Conservation (phyloP, 2,797 vertebrate species). For the Tapera naevia region DNA sequence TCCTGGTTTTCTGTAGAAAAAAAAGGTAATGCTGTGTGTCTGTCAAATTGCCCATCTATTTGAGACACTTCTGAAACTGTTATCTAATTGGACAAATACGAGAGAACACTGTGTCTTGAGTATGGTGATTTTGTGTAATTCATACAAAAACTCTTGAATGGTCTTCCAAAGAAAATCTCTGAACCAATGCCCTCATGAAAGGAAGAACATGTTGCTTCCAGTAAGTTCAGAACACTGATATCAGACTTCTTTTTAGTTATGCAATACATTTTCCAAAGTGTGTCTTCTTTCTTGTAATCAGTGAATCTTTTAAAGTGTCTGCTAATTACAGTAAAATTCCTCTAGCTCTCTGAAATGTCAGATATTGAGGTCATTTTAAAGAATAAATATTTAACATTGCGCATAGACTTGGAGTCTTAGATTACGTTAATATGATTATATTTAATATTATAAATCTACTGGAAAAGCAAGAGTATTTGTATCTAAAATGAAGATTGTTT, state of each 20-base stretch:
- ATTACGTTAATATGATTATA: background rate
- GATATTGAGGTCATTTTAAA: background rate
- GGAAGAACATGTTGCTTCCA: background rate
- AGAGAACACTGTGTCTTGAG: background rate
- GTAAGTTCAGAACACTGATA: background rate
- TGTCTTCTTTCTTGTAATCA: background rate
- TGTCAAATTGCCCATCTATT: background rate
- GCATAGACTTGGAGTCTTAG: background rate
- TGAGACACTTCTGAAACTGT: background rate
- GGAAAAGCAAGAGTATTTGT: background rate
- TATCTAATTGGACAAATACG: background rate
- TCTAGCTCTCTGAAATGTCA: background rate
- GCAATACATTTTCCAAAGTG: background rate
- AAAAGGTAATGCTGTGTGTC: fast-evolving
- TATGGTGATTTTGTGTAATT: background rate
- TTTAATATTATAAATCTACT: background rate
- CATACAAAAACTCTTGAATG: background rate
- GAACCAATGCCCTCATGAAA: background rate
- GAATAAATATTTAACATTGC: background rate
- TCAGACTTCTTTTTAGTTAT: background rate
- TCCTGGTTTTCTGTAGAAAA: background rate
- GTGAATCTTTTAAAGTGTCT: background rate
- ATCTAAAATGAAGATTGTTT: background rate
- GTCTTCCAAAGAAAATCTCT: background rate
- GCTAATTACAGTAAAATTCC: background rate